These are phyloP conservation scores for Collichthys lucidus DNA, from an alignment of 2,113 vertebrate genomes.

Conservation along the genomic window DNA sequence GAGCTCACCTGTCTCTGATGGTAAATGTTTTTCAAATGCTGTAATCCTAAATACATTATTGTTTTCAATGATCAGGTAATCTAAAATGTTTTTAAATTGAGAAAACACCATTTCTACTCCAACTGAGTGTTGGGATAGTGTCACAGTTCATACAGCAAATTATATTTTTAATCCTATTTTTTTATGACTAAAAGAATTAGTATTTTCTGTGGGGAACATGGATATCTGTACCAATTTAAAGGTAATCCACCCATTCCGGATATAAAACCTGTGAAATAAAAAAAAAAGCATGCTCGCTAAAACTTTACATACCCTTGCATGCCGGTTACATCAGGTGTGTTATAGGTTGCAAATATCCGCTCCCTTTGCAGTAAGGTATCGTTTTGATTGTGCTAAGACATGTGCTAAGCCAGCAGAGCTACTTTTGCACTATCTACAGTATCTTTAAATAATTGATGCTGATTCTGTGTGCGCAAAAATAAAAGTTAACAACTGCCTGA, in stretches of 20 bases:
- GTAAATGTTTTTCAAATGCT: neutral
- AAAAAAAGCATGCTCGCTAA: neutral
- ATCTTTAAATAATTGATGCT: conserved; percentile 72
- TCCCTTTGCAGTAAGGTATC: neutral
- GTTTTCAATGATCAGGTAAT: neutral
- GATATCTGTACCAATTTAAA: neutral
- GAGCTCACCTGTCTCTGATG: neutral
- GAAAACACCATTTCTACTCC: neutral
- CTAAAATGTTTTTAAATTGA: neutral
- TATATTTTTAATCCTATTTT: neutral
- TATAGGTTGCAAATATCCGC: neutral
- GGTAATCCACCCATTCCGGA: neutral
- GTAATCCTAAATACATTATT: neutral
- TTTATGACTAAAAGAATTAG: neutral
- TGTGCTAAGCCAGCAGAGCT: conserved; percentile 30
- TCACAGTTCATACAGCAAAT: too few species aligned
- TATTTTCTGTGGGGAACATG: neutral
- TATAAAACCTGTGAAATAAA: neutral
- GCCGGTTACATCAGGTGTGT: neutral
- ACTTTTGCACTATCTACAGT: conserved; percentile 31
- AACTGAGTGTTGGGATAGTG: neutral
- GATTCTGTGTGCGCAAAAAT: conserved; percentile 52
- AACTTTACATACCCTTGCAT: neutral
- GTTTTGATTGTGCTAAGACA: conserved; percentile 20
- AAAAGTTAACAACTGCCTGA: conserved; percentile 64